phyloP scores from a whole-genome alignment of 2,888 invertebrate species.

The Coelopa pilipes region DNA sequence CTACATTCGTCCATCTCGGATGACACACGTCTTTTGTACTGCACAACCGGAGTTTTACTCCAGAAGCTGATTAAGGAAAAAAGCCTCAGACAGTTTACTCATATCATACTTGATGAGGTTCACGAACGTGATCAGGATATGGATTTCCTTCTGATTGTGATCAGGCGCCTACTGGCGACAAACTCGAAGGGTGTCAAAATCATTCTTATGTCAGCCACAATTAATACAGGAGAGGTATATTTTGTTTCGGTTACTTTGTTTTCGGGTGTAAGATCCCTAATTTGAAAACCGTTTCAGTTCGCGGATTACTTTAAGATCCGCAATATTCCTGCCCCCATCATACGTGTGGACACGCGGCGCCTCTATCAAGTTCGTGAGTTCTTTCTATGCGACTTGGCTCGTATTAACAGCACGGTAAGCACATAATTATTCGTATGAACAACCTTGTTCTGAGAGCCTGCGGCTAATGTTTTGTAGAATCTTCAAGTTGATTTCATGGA shows the following conservation, averaged over 20 bases:
- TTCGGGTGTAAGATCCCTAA: neutral
- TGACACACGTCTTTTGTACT: constrained; percentile 82
- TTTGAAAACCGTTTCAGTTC: constrained; percentile 50
- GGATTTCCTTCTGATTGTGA: constrained; percentile 87
- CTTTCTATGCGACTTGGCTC: constrained; percentile 70
- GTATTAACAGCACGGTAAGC: constrained; percentile 68
- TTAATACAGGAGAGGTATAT: constrained; percentile 72
- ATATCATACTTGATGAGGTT: constrained; percentile 92
- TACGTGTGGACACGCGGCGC: constrained; percentile 69
- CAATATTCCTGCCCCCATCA: constrained; percentile 69
- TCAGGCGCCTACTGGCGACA: constrained; percentile 78
- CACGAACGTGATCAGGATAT: constrained; percentile 93
- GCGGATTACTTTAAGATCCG: constrained; percentile 59
- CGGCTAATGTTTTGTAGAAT: constrained; percentile 67
- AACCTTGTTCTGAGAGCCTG: neutral
- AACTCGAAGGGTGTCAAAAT: constrained; percentile 76
- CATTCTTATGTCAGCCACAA: constrained; percentile 94
- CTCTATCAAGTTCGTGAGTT: constrained; percentile 72
- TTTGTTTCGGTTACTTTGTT: neutral
- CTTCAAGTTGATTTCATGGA: constrained; percentile 68
- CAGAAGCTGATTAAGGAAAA: constrained; percentile 78
- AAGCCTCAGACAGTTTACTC: constrained; percentile 82
- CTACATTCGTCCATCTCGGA: constrained; percentile 51
- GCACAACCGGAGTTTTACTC: constrained; percentile 89
- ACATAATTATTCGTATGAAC: too few species aligned